These are phyloP conservation scores for Gymnarchus niloticus DNA, from an alignment of 2,113 vertebrate species.

Conservation along the genomic window DNA sequence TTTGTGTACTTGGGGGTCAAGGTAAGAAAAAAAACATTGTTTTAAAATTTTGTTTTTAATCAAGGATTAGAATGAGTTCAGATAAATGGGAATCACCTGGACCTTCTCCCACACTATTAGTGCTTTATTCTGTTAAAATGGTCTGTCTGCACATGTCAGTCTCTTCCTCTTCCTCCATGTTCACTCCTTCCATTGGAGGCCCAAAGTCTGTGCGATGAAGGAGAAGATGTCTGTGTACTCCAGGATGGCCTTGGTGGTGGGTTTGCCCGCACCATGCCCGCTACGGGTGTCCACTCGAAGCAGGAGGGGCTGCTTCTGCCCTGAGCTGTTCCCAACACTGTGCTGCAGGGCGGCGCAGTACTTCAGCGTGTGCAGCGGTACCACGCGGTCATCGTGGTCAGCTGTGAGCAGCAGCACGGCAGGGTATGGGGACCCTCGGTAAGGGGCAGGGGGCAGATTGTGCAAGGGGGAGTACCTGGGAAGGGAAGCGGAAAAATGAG, in stretches of 20 bases:
- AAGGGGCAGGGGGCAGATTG: constrained; percentile 49
- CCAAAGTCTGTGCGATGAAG: constrained; percentile 60
- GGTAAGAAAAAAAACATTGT: too few species aligned
- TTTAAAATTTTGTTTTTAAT: too few species aligned
- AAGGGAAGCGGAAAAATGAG: background rate
- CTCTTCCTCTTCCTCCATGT: background rate
- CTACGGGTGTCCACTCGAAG: constrained; percentile 63
- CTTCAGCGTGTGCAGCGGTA: constrained; percentile 69
- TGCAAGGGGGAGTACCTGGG: constrained; percentile 66
- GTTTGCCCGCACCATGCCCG: constrained; percentile 66
- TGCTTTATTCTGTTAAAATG: background rate
- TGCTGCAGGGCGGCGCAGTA: constrained; percentile 59
- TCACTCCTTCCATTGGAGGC: constrained; percentile 59
- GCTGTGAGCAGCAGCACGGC: constrained; percentile 64
- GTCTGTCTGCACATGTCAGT: background rate
- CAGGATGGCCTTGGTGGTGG: constrained; percentile 64
- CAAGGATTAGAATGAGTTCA: too few species aligned
- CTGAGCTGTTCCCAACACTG: constrained; percentile 41
- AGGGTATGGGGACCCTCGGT: constrained; percentile 45
- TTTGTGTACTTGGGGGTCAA: too few species aligned
- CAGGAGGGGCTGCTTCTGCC: constrained; percentile 57
- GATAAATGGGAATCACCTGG: background rate
- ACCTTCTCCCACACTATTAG: background rate
- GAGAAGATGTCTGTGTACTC: constrained; percentile 62
- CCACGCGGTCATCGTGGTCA: constrained; percentile 67